Base-by-base conservation (phyloP, 2,888 invertebrate genomes). In the Caenorhabditis sulstoni region DNA sequence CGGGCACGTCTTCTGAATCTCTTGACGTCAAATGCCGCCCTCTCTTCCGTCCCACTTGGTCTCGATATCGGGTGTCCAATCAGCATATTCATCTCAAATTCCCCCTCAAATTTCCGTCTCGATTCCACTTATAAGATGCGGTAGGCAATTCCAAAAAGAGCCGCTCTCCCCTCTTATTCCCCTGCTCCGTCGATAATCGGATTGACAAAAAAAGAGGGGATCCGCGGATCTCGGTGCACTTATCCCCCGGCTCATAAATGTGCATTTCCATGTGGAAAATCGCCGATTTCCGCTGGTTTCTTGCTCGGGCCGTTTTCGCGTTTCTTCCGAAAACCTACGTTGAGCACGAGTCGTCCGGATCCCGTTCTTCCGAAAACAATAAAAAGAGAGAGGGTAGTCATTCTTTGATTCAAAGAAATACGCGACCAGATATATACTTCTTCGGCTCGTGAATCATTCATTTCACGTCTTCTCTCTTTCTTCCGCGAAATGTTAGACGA, bases 61-160 rank as follows among this genome's bases (percentile, higher is more conserved):
- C 20, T 18, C 44, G 39, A 29, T 65, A 65, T 65, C 65, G 65
- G 65, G 35, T 65, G 53, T 53, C 65, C 65, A 65, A 65, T 65
- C 65, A 65, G 62, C 47, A 59, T 59, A 49, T 49, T 49, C 49
- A 50, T 64, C 62, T 41, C 12, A 3, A 14, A 52, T 16, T 39
- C 4, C 45, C n/a, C 39, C 62, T 64, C 62, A 64, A 39, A 37
- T 64, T 64, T 61, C 41, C 41, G 41, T 41, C 41, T 3, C 12
- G 14, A 37, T 11, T 11, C 41, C 29, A 50, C 22, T 22, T 50
- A 18, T 39, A n/a, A n/a, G n/a, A n/a, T n/a, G n/a, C n/a, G n/a
- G n/a, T n/a, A 37, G 5, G 37, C 37, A 37, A 11, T 37, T 37
- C 7, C 37, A 37, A 37, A 37, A 5, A 37, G 37, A n/a, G 37